Conservation (phyloP, 1,140 invertebrate species). For the Lepidurus packardi region DNA sequence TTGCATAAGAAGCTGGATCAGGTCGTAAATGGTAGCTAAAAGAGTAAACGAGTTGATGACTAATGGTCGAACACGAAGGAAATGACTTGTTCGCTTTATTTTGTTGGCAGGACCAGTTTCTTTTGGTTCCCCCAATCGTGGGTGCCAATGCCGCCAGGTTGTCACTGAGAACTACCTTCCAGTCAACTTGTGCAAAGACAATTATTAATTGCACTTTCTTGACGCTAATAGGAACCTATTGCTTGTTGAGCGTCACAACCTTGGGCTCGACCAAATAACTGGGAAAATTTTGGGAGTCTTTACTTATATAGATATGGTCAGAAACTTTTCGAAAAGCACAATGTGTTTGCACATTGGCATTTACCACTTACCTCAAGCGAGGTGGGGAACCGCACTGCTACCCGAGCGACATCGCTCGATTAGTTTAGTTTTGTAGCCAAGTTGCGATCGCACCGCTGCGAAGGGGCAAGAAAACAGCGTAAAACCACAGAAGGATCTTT, state of each 20-base stretch:
- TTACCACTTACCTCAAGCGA: neutral
- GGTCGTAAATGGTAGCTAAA: constrained; percentile 18
- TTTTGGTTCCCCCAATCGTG: constrained; percentile 11
- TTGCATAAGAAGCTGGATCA: neutral
- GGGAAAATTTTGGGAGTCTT: too few species aligned
- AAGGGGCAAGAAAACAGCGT: neutral
- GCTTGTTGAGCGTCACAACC: neutral
- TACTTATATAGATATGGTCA: too few species aligned
- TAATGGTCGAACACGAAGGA: constrained; percentile 14
- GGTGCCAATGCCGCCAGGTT: constrained; percentile 16
- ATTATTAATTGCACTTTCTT: constrained; percentile 11
- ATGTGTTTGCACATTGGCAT: neutral
- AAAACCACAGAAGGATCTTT: neutral
- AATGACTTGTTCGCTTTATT: constrained; percentile 9
- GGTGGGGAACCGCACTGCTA: neutral
- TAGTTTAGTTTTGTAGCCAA: neutral
- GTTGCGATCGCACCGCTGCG: neutral
- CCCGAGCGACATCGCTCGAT: neutral
- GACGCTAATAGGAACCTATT: constrained; percentile 9
- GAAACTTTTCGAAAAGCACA: neutral
- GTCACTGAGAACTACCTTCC: constrained; percentile 5
- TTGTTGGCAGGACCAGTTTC: constrained; percentile 14
- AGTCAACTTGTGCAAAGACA: constrained; percentile 14
- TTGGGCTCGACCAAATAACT: neutral
- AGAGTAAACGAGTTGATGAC: constrained; percentile 15